Evolutionary conservation across 2,888 invertebrate genomes (phyloP).

Genomic region (Acronicta alni): DNA sequence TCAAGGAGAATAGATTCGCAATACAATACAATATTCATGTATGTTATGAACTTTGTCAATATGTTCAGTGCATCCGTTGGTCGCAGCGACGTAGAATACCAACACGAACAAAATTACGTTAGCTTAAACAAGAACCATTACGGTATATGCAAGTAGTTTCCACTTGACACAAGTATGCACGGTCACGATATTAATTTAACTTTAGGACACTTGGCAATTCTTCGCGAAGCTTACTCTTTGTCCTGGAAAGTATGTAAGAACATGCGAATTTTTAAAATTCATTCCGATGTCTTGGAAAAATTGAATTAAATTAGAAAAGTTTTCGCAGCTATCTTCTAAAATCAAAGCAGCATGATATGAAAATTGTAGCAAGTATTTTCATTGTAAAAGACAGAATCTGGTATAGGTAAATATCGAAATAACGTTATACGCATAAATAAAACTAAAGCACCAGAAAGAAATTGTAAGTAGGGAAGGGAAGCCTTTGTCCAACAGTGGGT

Average conservation of each 20-base stretch:
- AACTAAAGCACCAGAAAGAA: too few species aligned
- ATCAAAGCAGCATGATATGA: slow-evolving; percentile 19
- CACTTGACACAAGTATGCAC: slow-evolving; percentile 40
- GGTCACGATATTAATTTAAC: slow-evolving; percentile 48
- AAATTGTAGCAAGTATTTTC: too few species aligned
- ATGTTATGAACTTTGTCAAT: slow-evolving; percentile 55
- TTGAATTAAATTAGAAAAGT: slow-evolving; percentile 22
- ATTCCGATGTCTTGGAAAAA: slow-evolving; percentile 16
- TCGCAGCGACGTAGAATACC: slow-evolving; percentile 32
- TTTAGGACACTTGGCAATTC: slow-evolving; percentile 33
- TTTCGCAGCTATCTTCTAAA: slow-evolving; percentile 15
- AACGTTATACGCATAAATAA: too few species aligned
- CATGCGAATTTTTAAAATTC: slow-evolving; percentile 20
- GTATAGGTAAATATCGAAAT: too few species aligned
- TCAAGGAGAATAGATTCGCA: slow-evolving; percentile 35
- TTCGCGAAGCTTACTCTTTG: slow-evolving; percentile 25
- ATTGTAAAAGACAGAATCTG: too few species aligned
- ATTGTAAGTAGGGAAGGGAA: too few species aligned
- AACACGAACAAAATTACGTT: slow-evolving; percentile 47
- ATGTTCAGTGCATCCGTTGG: slow-evolving; percentile 49
- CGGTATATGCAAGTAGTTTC: slow-evolving; percentile 22
- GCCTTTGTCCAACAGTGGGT: too few species aligned
- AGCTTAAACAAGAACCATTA: slow-evolving; percentile 47
- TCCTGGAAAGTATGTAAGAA: slow-evolving; percentile 32
- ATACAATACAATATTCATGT: slow-evolving; percentile 26